Base-by-base conservation (phyloP, 2,113 vertebrate genomes). In the Gallinago paraguaiae region DNA sequence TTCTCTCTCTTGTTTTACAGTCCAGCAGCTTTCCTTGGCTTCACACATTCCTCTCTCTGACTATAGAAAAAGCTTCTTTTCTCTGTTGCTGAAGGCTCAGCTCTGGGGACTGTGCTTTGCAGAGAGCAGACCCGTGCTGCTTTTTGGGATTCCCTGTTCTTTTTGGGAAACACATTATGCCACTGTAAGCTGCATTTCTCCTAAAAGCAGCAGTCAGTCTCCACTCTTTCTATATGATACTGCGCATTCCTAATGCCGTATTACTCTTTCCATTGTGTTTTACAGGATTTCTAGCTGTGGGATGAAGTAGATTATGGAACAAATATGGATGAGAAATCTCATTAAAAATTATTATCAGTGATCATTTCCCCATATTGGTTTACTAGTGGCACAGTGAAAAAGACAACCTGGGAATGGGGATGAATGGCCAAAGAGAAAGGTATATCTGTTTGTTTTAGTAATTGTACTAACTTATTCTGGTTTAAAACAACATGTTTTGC, bases 221-320 rank as follows among this genome's bases (percentile, higher is more conserved):
- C 41, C 31, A 25, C 22, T 37, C 31, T 53, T 67, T 35, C 27
- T n/a, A 20, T 31, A 25, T 5, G 11, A 54, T 35, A 9, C 14
- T 11, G 18, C 0, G 0, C 9, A 1, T 54, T 54, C 54, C 63
- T 54, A 48, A 39, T 41, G 9, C 30, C 6, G 4, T 22, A 37
- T 13, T 61, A 69, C 2, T 61, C 70, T 45, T 54, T 31, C 33
- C 13, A 46, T 53, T 20, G 46, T 23, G 20, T 57, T 45, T 59
- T 59, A 17, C 27, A 37, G 33, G 9, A 67, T 50, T 68, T 82
- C 45, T 33, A 51, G 4, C 20, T 43, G 35, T 53, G 37, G 23
- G 15, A 28, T 61, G 39, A 82, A 60, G 16, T 18, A n/a, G 16
- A 61, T 6, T n/a, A 20, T 37, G 61, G 20, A 90, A 27, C 5